These are phyloP conservation scores for Neolamprologus tretocephalus DNA, from an alignment of 2,113 vertebrate species.

Conservation along the genomic window DNA sequence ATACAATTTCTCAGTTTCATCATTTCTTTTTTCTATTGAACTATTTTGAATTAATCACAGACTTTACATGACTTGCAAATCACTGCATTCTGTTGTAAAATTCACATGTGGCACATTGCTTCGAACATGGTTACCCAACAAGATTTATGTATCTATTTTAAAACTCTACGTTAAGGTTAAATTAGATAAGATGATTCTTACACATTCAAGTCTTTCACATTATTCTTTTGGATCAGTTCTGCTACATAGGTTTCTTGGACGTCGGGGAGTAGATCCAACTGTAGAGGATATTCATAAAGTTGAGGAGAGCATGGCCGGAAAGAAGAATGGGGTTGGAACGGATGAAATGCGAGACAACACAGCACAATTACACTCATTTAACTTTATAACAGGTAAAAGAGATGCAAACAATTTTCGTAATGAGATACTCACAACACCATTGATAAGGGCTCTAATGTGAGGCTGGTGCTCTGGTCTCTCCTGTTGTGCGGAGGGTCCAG, in stretches of 20 bases:
- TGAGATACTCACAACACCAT: conserved; percentile 65
- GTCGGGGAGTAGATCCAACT: conserved; percentile 76
- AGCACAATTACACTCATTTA: neutral
- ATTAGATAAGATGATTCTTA: conserved; percentile 49
- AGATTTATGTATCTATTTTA: neutral
- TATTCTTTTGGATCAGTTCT: conserved; percentile 68
- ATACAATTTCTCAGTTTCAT: neutral
- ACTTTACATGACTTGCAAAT: neutral
- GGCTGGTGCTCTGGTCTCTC: conserved; percentile 18
- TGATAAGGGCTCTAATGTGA: conserved; percentile 44
- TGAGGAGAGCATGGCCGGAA: neutral
- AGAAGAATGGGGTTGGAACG: neutral
- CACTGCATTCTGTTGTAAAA: neutral
- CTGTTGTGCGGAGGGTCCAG: conserved; percentile 64
- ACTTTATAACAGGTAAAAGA: neutral
- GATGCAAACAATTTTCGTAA: neutral
- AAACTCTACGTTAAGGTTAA: neutral
- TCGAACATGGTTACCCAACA: neutral
- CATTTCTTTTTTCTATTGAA: neutral
- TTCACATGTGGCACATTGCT: neutral
- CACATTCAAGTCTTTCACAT: conserved; percentile 76
- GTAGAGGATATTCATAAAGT: neutral
- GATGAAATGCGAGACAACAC: neutral
- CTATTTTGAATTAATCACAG: neutral
- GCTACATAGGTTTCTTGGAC: conserved; percentile 70